Evolutionary conservation across 2,113 vertebrate genomes (phyloP), one percentile per base, ranked within the genome.

Genomic region (Hirundichthys speculiger): DNA sequence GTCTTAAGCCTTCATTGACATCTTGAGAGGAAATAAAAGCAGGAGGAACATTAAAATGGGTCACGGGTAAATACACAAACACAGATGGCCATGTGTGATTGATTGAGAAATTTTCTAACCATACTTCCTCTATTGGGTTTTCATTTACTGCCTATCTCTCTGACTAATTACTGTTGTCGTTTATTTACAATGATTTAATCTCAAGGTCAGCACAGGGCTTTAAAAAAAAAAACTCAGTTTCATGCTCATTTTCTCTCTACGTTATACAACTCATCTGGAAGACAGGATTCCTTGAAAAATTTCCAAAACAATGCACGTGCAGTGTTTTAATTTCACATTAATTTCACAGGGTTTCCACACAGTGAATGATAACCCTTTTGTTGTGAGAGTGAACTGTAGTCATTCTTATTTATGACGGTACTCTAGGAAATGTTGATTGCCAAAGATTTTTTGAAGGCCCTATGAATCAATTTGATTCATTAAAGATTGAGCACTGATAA

Each of bases 41-140:
- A 55, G n/a, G n/a, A n/a, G n/a, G n/a, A n/a, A n/a, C n/a, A n/a
- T n/a, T n/a, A n/a, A n/a, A 85, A 56, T 20, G n/a, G 40, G 64
- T 85, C 73, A 66, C 63, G 51, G 73, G 69, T 62, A 57, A 58
- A 69, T 51, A 58, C 62, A 62, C 53, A 61, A 60, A 58, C 68
- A 66, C 70, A 67, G 70, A 67, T 58, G 71, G 69, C 19, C 30
- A 8, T 65, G 34, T 82, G 60, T 68, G 79, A 72, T 67, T 65
- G 82, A 90, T 84, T 91, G 80, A 89, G 81, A 86, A 84, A 80
- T 85, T 42, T 60, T 79, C 41, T 30, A 61, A 69, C 42, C 20
- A 2, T 70, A 83, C 80, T 88, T 91, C 76, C 84, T 84, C 82
- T 64, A 34, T 64, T 55, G 49, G 45, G 9, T 13, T 45, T 46